Conservation (phyloP, 2,113 vertebrate genomes). For the Phalacrocorax aristotelis region DNA sequence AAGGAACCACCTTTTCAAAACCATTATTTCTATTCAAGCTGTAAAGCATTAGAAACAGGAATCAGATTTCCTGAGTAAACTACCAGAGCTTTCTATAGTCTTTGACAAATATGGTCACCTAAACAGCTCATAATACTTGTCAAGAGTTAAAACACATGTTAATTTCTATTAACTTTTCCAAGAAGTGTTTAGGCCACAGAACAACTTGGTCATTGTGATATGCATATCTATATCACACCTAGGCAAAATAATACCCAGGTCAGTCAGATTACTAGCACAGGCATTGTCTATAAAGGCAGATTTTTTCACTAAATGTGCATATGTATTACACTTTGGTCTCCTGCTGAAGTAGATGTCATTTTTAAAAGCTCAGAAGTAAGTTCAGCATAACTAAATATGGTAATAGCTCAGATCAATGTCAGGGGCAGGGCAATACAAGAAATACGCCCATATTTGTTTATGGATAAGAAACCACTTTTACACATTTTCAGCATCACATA, state of each 20-base stretch:
- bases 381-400: background rate
- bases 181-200: background rate
- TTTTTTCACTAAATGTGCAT: background rate
- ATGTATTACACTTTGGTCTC: background rate
- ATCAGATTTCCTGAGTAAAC: background rate
- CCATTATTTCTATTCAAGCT: background rate
- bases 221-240: background rate
- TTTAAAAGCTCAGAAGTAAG: background rate
- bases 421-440: background rate
- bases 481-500: background rate
- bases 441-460: background rate
- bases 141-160: background rate
- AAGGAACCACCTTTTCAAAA: background rate
- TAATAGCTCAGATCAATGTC: background rate
- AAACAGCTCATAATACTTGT: background rate
- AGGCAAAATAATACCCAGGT: background rate
- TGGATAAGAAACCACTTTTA: background rate
- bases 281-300: background rate
- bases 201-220: background rate
- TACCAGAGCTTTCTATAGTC: background rate
- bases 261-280: background rate
- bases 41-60: background rate
- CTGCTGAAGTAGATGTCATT: background rate
- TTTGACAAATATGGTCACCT: background rate
- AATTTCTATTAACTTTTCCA: background rate